Conservation (phyloP, 2,113 vertebrate genomes). For the Rhinogobius similis region DNA sequence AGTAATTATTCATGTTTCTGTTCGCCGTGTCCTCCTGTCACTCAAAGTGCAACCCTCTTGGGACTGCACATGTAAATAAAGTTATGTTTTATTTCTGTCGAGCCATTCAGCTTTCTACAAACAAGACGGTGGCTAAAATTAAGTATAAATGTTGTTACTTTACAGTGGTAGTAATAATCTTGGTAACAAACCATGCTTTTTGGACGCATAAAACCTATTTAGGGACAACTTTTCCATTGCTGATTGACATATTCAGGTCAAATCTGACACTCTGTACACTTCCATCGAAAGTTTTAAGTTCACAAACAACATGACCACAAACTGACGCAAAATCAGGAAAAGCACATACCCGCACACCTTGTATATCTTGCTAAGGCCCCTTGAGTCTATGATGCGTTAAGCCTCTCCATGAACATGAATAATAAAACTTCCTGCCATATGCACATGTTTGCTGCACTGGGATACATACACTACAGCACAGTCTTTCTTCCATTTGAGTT, state of each 20-base stretch:
- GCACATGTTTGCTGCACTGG: conserved; percentile 19
- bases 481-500: conserved; percentile 27
- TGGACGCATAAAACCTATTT: too few relatives aligned
- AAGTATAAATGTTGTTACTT: neutral
- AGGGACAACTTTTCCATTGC: too few relatives aligned
- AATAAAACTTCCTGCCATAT: conserved; percentile 25
- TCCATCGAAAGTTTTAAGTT: neutral
- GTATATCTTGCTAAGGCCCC: neutral
- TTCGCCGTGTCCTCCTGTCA: neutral
- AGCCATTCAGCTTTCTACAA: neutral
- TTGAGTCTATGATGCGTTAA: neutral
- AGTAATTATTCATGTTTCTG: conserved; percentile 15
- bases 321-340: neutral
- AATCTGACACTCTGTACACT: too few relatives aligned
- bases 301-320: neutral
- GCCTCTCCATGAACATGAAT: conserved; percentile 10
- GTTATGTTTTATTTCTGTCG: neutral
- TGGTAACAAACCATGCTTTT: too few relatives aligned
- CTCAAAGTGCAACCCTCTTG: neutral
- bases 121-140: neutral
- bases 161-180: neutral
- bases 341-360: neutral
- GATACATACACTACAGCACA: conserved; percentile 11
- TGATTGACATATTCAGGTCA: too few relatives aligned
- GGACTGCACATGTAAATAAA: neutral